Evolutionary conservation across 2,888 invertebrate genomes (phyloP).

Genomic region (Lithophane ornitopus): DNA sequence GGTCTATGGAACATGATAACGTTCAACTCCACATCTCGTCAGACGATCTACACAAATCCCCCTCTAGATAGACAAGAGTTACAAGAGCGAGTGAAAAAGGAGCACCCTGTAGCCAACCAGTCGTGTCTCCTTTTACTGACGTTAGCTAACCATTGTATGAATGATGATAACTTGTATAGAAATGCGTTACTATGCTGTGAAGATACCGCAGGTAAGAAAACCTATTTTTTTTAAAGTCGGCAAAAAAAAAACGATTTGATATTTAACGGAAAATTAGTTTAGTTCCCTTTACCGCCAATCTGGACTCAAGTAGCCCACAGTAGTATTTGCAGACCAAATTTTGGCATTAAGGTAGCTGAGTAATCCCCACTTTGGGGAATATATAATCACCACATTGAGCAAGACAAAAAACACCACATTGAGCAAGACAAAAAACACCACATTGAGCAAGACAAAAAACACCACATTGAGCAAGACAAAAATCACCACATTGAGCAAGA

Average conservation of each 20-base stretch:
- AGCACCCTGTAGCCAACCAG: slow-evolving; percentile 96
- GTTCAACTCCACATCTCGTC: slow-evolving; percentile 88
- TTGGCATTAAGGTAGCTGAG: too few species aligned
- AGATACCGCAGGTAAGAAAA: slow-evolving; percentile 92
- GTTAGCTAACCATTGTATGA: slow-evolving; percentile 97
- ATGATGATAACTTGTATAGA: slow-evolving; percentile 95
- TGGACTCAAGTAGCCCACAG: too few species aligned
- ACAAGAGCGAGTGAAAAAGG: slow-evolving; percentile 87
- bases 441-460: too few species aligned
- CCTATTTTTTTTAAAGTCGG: background rate
- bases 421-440: too few species aligned
- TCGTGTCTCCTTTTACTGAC: slow-evolving; percentile 96
- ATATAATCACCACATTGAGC: too few species aligned
- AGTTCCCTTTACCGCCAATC: too few species aligned
- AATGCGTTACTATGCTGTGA: slow-evolving; percentile 95
- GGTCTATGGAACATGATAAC: slow-evolving; percentile 96
- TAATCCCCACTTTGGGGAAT: too few species aligned
- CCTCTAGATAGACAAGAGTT: slow-evolving; percentile 84
- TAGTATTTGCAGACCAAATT: too few species aligned
- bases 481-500: too few species aligned
- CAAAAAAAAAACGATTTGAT: background rate
- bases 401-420: too few species aligned
- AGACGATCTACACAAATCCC: slow-evolving; percentile 79
- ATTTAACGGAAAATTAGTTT: too few species aligned
- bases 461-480: too few species aligned